Conservation (phyloP, 1,140 invertebrate genomes). For the Orius insidiosus region DNA sequence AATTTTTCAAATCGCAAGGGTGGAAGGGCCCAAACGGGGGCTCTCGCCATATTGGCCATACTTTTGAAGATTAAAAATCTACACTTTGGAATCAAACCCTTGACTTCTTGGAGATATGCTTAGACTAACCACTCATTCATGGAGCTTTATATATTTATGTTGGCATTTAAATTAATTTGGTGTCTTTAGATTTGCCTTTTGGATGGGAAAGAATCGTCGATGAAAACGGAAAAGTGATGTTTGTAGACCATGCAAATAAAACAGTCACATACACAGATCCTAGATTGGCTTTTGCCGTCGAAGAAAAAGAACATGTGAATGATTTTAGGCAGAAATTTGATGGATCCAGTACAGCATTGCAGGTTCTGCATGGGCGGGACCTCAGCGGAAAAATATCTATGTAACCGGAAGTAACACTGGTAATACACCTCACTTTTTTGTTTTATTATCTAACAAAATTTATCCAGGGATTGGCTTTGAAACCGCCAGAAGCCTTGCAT, state of each 20-base stretch:
- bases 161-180: no score
- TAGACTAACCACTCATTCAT: no score
- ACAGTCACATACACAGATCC: slow-evolving; percentile 71
- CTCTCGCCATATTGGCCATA: no score
- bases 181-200: slow-evolving; percentile 50
- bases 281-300: slow-evolving; percentile 75
- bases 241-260: slow-evolving; percentile 52
- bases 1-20: no score
- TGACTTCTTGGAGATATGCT: no score
- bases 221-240: slow-evolving; percentile 49
- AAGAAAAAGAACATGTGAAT: slow-evolving; percentile 53
- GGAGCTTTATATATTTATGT: no score
- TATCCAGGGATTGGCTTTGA: slow-evolving; percentile 53
- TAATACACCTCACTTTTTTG: slow-evolving; percentile 24
- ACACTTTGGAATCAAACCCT: no score
- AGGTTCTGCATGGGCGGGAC: slow-evolving; percentile 73
- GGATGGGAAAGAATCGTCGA: slow-evolving; percentile 71
- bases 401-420: slow-evolving; percentile 82
- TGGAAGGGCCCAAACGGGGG: no score
- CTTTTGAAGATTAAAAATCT: not conserved
- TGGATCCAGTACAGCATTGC: slow-evolving; percentile 60
- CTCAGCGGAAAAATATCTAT: slow-evolving; percentile 56
- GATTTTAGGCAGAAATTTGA: slow-evolving; percentile 76
- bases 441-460: slow-evolving; percentile 1
- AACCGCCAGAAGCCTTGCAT: slow-evolving; percentile 69